Evolutionary conservation across 2,797 vertebrate genomes (phyloP).

Genomic region (Gallinago solitaria): DNA sequence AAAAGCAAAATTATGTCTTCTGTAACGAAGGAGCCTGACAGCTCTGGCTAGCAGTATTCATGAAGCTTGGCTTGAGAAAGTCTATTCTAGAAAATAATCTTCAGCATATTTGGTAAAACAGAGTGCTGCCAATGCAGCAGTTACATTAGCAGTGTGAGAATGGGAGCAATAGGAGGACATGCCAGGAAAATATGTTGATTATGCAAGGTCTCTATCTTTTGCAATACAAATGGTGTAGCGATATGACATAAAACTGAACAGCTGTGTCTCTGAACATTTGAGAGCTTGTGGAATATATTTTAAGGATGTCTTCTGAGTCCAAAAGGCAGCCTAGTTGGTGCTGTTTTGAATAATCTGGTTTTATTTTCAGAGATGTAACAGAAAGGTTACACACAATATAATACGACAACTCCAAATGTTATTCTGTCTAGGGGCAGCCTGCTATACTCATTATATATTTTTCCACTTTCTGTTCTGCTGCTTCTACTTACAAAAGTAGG

Average conservation of each 20-base stretch:
- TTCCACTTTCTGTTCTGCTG: neutral
- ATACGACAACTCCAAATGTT: neutral
- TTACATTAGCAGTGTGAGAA: neutral
- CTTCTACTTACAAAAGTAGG: neutral
- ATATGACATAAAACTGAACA: constrained; percentile 12
- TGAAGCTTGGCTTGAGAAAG: neutral
- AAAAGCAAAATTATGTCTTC: neutral
- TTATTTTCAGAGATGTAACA: constrained; percentile 14
- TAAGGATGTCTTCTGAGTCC: neutral
- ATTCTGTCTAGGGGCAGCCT: neutral
- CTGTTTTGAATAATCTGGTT: neutral
- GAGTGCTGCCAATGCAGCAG: constrained; percentile 16
- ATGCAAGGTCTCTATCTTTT: constrained; percentile 36
- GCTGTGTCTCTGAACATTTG: constrained; percentile 17
- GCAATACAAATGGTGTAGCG: neutral
- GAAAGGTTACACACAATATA: neutral
- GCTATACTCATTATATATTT: neutral
- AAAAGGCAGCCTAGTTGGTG: constrained; percentile 1
- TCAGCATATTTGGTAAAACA: constrained; percentile 3
- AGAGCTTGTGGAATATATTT: constrained; percentile 10
- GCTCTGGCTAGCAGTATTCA: neutral
- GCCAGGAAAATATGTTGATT: constrained; percentile 44
- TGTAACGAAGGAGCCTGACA: neutral
- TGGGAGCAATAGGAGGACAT: neutral
- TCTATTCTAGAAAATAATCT: constrained; percentile 4